Conservation (phyloP, 2,113 vertebrate species). For the Psilopogon haemacephalus region DNA sequence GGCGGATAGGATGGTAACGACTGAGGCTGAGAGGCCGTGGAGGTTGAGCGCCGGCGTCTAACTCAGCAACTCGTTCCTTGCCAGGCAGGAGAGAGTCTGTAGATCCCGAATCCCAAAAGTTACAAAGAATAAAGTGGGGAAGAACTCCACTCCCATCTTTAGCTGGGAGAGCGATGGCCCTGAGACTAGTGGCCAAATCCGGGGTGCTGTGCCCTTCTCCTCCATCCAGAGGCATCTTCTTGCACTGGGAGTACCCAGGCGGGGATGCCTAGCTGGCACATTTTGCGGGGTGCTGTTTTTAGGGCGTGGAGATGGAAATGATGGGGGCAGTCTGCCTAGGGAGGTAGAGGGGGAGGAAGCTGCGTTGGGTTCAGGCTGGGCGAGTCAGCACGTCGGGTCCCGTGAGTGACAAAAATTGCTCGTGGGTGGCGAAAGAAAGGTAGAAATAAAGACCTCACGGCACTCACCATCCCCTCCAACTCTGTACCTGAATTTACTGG, state of each 20-base stretch:
- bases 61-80: not conserved
- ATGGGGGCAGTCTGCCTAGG: not conserved
- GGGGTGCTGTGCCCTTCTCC: accelerated
- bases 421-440: not conserved
- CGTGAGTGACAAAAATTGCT: not conserved
- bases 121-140: not conserved
- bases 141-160: not conserved
- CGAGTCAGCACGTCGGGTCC: no score
- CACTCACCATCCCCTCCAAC: accelerated
- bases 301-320: not conserved
- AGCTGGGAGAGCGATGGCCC: no score
- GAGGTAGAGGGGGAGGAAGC: no score
- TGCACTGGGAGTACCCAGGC: not conserved
- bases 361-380: accelerated
- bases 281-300: not conserved
- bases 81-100: not conserved
- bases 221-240: accelerated
- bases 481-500: not conserved
- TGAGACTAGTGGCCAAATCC: not conserved
- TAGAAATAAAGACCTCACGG: not conserved
- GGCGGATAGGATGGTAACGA: no score
- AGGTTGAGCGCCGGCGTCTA: not conserved
- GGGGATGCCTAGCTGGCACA: not conserved
- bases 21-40: not conserved
- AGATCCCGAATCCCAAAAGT: not conserved